Evolutionary conservation across 2,113 vertebrate genomes (phyloP).

Genomic region (Aphelocoma coerulescens): DNA sequence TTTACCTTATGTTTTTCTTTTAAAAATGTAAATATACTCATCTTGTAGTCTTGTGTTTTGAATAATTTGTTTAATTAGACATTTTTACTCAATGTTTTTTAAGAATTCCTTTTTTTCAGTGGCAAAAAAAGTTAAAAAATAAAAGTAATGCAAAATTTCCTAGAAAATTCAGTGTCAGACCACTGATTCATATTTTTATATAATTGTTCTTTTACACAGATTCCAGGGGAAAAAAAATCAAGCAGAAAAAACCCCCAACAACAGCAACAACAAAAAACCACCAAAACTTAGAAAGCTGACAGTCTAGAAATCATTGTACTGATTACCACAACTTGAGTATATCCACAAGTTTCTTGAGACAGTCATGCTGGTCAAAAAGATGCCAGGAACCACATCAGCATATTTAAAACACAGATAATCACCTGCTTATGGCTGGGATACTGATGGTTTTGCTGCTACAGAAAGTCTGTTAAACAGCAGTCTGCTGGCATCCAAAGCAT

Average conservation of each 20-base stretch:
- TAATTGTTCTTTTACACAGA: not conserved
- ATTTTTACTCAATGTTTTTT: not conserved
- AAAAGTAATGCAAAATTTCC: not conserved
- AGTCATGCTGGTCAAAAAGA: not conserved
- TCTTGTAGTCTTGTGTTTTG: not conserved
- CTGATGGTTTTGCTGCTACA: not conserved
- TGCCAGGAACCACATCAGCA: not conserved
- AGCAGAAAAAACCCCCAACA: fast-evolving
- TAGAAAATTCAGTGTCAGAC: not conserved
- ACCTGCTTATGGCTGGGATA: not conserved
- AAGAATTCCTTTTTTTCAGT: not conserved
- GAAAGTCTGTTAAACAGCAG: not conserved
- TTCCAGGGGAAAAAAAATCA: not conserved
- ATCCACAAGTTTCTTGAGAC: not conserved
- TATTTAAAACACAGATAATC: not conserved
- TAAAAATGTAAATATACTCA: not conserved
- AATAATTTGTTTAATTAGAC: not conserved
- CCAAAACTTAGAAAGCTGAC: not conserved
- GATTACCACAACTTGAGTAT: not conserved
- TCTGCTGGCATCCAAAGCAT: not conserved
- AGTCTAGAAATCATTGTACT: not conserved
- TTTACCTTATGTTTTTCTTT: not conserved
- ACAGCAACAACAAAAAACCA: fast-evolving
- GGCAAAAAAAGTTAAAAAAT: not conserved
- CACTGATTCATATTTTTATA: not conserved